Evolutionary conservation across 2,888 invertebrate genomes (phyloP), one percentile per base, ranked within the genome.

Genomic region (Rhagium mordax): DNA sequence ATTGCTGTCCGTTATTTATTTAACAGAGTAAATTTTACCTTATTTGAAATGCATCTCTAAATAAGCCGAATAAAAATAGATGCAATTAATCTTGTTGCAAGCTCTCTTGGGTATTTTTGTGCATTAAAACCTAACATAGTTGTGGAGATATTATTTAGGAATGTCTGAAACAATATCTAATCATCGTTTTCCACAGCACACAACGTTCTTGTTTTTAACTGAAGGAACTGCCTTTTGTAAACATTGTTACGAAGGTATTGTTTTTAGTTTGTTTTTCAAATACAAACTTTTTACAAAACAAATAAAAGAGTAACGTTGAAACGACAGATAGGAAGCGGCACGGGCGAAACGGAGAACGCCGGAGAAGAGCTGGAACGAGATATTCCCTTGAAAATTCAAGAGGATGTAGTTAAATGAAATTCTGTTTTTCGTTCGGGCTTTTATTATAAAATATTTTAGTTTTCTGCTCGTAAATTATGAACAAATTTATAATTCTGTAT

Each of bases 211-310:
- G 49, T 49, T 64, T 27, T 64, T 15, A 13, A 16, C 51, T 48
- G 65, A 77, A 79, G 79, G 78, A 81, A 82, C 79, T 81, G 82
- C 81, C 77, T 75, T 74, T 77, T 62, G 78, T 77, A 77, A 78
- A 78, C 74, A 79, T 72, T 74, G 73, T 74, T 69, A 60, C 57
- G 75, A 76, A 73, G 74, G 78, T 78, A 79, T 73, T 75, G 71
- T 81, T 85, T 85, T 85, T 85, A 85, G 84, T 85, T 86, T 85
- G 85, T 85, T 86, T 86, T 86, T 84, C 84, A 81, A 85, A 84
- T 84, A 83, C 83, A 84, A 85, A 85, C 83, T 86, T 86, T 85
- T 84, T 81, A 84, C 82, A 85, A 84, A 86, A 83, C 84, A 85
- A 84, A 84, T 81, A 84, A 82, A 84, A 83, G 77, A 75, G 72